These are phyloP conservation scores for Poliocrania exsul DNA, from an alignment of 2,797 vertebrate genomes.

Conservation along the genomic window DNA sequence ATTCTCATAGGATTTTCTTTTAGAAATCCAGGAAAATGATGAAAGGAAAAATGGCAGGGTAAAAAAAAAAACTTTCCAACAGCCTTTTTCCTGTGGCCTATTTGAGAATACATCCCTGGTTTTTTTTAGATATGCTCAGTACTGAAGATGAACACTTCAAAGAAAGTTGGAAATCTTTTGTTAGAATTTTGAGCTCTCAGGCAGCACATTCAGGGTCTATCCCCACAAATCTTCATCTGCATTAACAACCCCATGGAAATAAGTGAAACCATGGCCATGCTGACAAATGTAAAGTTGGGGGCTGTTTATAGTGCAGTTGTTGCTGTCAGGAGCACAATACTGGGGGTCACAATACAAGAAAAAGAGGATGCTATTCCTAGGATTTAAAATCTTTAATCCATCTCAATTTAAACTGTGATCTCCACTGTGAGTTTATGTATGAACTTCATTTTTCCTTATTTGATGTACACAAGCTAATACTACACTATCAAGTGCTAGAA, in stretches of 20 bases:
- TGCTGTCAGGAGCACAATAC: not conserved
- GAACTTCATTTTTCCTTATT: not conserved
- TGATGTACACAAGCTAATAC: not conserved
- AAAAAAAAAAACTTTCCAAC: not conserved
- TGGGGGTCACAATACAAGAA: not conserved
- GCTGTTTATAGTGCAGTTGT: not conserved
- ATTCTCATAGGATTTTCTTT: conserved; percentile 25
- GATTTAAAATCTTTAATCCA: not conserved
- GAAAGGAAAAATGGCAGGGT: not conserved
- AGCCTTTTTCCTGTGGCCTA: conserved; percentile 1
- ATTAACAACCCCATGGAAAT: not conserved
- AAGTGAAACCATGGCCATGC: not conserved
- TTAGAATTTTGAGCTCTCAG: not conserved
- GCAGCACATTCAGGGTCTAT: not conserved
- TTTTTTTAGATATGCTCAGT: not conserved
- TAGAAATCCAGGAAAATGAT: conserved; percentile 35
- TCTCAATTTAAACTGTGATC: not conserved
- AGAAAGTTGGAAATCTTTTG: not conserved
- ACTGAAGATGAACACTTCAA: not conserved
- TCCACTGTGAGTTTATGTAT: not conserved
- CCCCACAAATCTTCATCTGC: not conserved
- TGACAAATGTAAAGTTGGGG: not conserved
- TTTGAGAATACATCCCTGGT: conserved; percentile 8
- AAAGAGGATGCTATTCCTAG: not conserved
- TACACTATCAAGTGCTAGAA: not conserved